Percentiles rank a stretch among this genome's conserved stretches.
These are phyloP conservation scores for Solenodon paradoxus DNA, from an alignment of 2,113 vertebrate species.

Conservation along the genomic window DNA sequence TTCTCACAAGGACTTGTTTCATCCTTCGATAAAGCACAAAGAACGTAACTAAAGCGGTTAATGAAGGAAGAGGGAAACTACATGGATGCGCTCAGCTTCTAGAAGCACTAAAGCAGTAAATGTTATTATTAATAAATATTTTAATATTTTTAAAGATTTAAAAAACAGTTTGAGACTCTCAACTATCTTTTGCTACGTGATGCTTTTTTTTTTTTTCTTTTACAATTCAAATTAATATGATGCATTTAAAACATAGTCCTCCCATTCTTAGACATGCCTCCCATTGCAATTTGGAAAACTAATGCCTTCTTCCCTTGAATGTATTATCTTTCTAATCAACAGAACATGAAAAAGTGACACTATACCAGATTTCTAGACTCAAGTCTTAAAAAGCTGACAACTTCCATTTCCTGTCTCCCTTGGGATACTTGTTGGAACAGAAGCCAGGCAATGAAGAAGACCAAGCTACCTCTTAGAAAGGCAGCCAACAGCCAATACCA, in stretches of 20 bases:
- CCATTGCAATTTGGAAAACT: background rate
- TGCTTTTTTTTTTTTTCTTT: too few species aligned
- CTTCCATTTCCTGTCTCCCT: background rate
- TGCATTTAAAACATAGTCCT: background rate
- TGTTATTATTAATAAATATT: background rate
- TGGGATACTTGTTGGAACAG: background rate
- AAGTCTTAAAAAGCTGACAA: background rate
- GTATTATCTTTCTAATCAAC: background rate
- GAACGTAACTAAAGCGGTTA: background rate
- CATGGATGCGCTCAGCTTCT: background rate
- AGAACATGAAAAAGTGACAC: background rate
- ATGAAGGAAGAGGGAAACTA: background rate
- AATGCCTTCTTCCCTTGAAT: background rate
- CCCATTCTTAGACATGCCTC: background rate
- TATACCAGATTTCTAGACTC: background rate
- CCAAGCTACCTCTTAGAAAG: background rate
- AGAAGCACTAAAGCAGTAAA: background rate
- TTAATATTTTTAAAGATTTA: background rate
- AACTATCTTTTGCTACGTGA: background rate
- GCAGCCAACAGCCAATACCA: background rate
- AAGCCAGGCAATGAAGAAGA: too few species aligned
- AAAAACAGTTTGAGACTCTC: background rate
- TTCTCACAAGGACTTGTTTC: background rate
- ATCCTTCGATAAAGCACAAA: background rate
- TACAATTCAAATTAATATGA: background rate